phyloP scores from a whole-genome alignment of 35 echinoderm and acorn worm species.

The Patiria miniata region DNA sequence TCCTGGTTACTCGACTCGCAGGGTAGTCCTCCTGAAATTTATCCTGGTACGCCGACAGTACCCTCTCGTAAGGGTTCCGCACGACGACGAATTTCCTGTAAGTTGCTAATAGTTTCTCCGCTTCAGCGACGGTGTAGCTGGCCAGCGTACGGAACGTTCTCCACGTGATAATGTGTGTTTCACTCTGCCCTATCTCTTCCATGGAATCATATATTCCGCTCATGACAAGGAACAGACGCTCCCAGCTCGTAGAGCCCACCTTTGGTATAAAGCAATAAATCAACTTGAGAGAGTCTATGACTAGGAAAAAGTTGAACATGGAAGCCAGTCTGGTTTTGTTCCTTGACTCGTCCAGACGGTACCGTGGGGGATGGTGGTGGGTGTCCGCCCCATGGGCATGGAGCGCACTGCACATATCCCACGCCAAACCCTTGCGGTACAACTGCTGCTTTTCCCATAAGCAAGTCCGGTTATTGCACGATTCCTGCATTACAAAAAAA shows the following conservation, averaged over 20 bases:
- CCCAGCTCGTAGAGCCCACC: slow-evolving; percentile 45
- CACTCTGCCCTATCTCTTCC: neutral
- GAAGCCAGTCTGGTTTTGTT: neutral
- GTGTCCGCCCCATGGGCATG: neutral
- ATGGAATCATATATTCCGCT: neutral
- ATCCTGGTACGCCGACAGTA: slow-evolving; percentile 56
- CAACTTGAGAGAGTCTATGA: neutral
- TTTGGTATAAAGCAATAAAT: slow-evolving; percentile 56
- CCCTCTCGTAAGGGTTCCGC: slow-evolving; percentile 41
- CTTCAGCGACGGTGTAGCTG: neutral
- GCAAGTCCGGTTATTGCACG: slow-evolving; percentile 2
- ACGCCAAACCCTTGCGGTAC: neutral
- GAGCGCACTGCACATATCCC: neutral
- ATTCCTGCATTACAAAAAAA: neutral
- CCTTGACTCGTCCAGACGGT: neutral
- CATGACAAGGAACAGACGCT: slow-evolving; percentile 46
- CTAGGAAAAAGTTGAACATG: neutral
- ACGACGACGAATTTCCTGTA: slow-evolving; percentile 50
- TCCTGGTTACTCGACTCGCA: neutral
- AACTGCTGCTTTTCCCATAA: neutral
- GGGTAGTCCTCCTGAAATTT: slow-evolving; percentile 41
- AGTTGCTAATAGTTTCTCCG: neutral
- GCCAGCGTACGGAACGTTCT: neutral
- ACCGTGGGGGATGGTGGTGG: neutral
- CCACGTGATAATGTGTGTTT: neutral